Evolutionary conservation across 1,140 invertebrate genomes (phyloP).

Genomic region (Drosophila malerkotliana): DNA sequence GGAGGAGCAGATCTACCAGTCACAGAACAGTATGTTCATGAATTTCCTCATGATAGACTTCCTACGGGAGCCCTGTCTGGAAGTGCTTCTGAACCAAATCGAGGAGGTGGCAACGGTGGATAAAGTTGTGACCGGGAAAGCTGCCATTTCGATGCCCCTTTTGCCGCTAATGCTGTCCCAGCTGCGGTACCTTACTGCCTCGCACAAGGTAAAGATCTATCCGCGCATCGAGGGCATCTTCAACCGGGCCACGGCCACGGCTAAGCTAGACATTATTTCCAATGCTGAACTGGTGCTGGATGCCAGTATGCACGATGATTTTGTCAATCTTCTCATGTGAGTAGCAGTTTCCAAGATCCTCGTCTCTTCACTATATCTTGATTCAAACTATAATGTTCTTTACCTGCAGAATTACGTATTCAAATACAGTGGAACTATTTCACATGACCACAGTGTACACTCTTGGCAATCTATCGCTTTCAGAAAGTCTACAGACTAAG

Average conservation of each 20-base stretch:
- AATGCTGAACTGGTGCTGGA: slow-evolving; percentile 71
- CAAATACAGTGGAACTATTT: slow-evolving; percentile 67
- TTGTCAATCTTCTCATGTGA: slow-evolving; percentile 72
- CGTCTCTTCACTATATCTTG: neutral
- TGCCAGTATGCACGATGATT: slow-evolving; percentile 72
- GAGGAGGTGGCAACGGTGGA: slow-evolving; percentile 61
- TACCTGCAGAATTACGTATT: slow-evolving; percentile 62
- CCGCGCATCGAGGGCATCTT: slow-evolving; percentile 63
- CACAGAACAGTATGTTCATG: slow-evolving; percentile 84
- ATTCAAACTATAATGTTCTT: neutral
- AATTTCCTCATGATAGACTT: slow-evolving; percentile 84
- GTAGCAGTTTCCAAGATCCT: slow-evolving; percentile 3
- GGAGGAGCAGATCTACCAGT: slow-evolving; percentile 70
- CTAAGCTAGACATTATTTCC: slow-evolving; percentile 69
- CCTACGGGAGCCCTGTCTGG: slow-evolving; percentile 82
- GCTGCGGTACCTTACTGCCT: slow-evolving; percentile 67
- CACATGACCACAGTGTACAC: slow-evolving; percentile 63
- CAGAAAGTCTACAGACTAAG: slow-evolving; percentile 47
- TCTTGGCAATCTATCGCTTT: slow-evolving; percentile 69
- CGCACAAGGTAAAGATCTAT: slow-evolving; percentile 68
- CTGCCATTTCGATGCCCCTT: slow-evolving; percentile 44
- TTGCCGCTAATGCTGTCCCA: slow-evolving; percentile 71
- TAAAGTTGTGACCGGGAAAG: slow-evolving; percentile 12
- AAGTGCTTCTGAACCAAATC: slow-evolving; percentile 83
- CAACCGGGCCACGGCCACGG: slow-evolving; percentile 44